Evolutionary conservation across 2,113 vertebrate species (phyloP).

Genomic region (Pholis gunnellus): DNA sequence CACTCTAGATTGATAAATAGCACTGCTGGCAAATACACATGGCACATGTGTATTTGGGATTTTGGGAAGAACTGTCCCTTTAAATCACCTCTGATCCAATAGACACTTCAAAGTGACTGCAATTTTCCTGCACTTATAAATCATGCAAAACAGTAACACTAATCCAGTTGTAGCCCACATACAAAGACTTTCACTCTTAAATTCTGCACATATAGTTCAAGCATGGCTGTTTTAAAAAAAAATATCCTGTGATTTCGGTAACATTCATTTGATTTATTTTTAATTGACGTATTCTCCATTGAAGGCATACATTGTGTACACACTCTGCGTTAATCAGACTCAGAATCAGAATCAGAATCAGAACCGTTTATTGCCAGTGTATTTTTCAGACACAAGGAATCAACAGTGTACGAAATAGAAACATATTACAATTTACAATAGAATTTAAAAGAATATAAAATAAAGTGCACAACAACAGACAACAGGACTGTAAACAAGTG

Average conservation of each 20-base stretch:
- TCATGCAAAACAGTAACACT: constrained; percentile 32
- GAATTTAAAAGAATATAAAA: too few relatives aligned
- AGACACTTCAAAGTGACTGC: constrained; percentile 48
- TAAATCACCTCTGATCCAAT: constrained; percentile 28
- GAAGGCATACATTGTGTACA: constrained; percentile 47
- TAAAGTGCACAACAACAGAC: too few relatives aligned
- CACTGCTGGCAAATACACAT: not conserved
- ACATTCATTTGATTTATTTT: not conserved
- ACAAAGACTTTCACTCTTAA: constrained; percentile 37
- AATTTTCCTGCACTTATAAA: constrained; percentile 28
- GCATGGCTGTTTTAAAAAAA: not conserved
- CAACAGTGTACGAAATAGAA: too few relatives aligned
- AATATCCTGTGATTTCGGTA: not conserved
- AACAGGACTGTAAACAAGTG: too few relatives aligned
- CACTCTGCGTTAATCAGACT: constrained; percentile 40
- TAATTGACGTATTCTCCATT: constrained; percentile 13
- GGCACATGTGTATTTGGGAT: not conserved
- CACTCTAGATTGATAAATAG: not conserved
- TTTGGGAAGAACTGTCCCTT: not conserved
- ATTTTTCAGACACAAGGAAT: too few relatives aligned
- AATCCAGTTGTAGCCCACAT: constrained; percentile 27
- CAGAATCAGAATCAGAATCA: too few relatives aligned
- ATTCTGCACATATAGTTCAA: not conserved
- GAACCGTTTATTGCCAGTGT: too few relatives aligned
- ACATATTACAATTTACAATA: too few relatives aligned